phyloP scores from a whole-genome alignment of 2,888 invertebrate genomes.

The Piscicola geometra region DNA sequence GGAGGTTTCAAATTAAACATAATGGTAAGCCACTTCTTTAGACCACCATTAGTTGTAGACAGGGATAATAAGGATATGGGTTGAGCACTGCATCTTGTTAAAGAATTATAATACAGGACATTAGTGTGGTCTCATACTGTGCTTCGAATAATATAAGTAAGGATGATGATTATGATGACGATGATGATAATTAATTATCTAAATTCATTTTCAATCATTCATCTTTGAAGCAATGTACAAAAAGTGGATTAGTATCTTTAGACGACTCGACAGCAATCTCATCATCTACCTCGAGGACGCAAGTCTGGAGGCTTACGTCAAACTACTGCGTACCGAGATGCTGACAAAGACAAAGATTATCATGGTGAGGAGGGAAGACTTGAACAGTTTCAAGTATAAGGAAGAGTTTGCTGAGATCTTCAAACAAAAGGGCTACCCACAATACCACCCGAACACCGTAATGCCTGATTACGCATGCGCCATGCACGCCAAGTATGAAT shows the following conservation, averaged over 20 bases:
- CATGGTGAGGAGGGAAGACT: slow-evolving; percentile 41
- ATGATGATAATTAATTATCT: background rate
- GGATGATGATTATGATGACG: background rate
- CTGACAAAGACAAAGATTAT: slow-evolving; percentile 43
- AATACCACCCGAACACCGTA: slow-evolving; percentile 48
- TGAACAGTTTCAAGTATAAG: slow-evolving; percentile 47
- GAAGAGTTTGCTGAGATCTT: slow-evolving; percentile 45
- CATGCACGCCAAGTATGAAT: slow-evolving; percentile 52
- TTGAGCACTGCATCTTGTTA: too few species aligned
- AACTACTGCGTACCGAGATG: slow-evolving; percentile 40
- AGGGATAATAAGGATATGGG: too few species aligned
- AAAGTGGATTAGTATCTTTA: slow-evolving; percentile 48
- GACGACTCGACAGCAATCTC: slow-evolving; percentile 46
- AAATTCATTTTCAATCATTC: too few species aligned
- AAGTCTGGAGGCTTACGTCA: slow-evolving; percentile 43
- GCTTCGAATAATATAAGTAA: background rate
- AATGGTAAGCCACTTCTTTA: too few species aligned
- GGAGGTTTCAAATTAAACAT: too few species aligned
- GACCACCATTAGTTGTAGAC: too few species aligned
- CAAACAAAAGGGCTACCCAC: slow-evolving; percentile 46
- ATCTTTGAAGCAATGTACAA: slow-evolving; percentile 45
- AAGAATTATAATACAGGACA: too few species aligned
- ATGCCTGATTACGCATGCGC: slow-evolving; percentile 48
- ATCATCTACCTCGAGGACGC: slow-evolving; percentile 47
- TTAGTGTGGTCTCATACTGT: too few species aligned